phyloP scores from a whole-genome alignment of 2,113 vertebrate species.

The Coregonus clupeaformis region DNA sequence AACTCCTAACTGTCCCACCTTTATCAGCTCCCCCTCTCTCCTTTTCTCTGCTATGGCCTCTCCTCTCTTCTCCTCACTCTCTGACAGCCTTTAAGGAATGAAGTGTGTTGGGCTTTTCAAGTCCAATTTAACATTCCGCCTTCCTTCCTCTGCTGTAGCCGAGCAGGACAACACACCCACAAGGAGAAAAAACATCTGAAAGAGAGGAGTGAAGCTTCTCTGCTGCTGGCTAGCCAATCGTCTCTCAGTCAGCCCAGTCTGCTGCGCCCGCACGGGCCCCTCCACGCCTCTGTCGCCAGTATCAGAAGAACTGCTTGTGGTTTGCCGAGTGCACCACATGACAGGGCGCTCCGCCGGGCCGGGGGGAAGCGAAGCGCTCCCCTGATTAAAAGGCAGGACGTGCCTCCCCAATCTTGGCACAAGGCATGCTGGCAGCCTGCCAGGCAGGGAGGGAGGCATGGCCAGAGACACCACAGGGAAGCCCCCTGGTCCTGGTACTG shows the following conservation, averaged over 20 bases:
- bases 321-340: conserved; percentile 34
- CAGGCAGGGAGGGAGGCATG: conserved; percentile 30
- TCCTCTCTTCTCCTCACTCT: conserved; percentile 4
- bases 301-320: conserved; percentile 43
- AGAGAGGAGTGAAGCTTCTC: not conserved
- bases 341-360: conserved; percentile 14
- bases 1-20: not conserved
- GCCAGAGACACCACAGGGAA: not conserved
- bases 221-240: conserved; percentile 26
- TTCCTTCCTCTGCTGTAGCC: conserved; percentile 14
- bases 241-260: not conserved
- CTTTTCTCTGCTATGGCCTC: not conserved
- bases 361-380: not conserved
- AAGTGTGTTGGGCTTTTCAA: conserved; percentile 37
- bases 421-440: conserved; percentile 35
- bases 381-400: conserved; percentile 50
- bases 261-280: not conserved
- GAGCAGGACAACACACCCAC: conserved; percentile 24
- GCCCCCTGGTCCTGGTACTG: not conserved
- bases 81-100: conserved; percentile 13
- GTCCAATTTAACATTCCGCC: conserved; percentile 40
- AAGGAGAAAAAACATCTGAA: conserved; percentile 44
- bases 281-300: conserved; percentile 1
- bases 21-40: not conserved
- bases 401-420: conserved; percentile 28